A percentile compares a stretch with the other conserved stretches of the same genome.
These are phyloP conservation scores for Emys orbicularis DNA, from an alignment of 2,797 vertebrate species.

Conservation along the genomic window DNA sequence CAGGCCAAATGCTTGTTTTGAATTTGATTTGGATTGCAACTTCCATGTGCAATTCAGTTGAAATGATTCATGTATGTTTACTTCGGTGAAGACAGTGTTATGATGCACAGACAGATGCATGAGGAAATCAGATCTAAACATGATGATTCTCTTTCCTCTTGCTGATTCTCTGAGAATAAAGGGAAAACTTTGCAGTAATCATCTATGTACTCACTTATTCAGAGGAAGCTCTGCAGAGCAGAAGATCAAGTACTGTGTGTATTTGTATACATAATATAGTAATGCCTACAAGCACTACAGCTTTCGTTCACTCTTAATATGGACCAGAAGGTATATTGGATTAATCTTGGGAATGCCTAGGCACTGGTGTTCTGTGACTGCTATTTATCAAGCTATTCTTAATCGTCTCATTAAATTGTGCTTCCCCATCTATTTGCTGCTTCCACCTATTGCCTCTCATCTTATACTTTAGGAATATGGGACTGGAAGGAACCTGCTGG, in stretches of 20 bases:
- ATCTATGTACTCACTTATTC: accelerated
- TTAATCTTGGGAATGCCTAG: neutral
- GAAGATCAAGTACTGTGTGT: accelerated
- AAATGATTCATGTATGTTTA: neutral
- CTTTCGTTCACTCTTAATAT: neutral
- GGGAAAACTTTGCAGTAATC: neutral
- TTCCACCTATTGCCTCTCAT: accelerated
- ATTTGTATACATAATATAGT: neutral
- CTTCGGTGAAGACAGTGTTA: neutral
- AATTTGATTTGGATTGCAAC: neutral
- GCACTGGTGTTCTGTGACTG: neutral
- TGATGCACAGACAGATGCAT: neutral
- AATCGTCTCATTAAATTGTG: accelerated
- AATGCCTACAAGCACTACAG: neutral
- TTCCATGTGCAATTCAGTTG: neutral
- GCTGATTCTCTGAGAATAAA: neutral
- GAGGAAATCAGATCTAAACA: neutral
- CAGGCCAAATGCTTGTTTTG: neutral
- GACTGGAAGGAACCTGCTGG: neutral
- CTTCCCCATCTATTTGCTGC: accelerated
- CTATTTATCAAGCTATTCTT: neutral
- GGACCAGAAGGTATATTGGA: neutral
- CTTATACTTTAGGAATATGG: neutral
- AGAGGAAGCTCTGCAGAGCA: neutral
- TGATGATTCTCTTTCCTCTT: neutral